Evolutionary conservation across 2,113 vertebrate genomes (phyloP).

Genomic region (Dicerorhinus sumatrensis): DNA sequence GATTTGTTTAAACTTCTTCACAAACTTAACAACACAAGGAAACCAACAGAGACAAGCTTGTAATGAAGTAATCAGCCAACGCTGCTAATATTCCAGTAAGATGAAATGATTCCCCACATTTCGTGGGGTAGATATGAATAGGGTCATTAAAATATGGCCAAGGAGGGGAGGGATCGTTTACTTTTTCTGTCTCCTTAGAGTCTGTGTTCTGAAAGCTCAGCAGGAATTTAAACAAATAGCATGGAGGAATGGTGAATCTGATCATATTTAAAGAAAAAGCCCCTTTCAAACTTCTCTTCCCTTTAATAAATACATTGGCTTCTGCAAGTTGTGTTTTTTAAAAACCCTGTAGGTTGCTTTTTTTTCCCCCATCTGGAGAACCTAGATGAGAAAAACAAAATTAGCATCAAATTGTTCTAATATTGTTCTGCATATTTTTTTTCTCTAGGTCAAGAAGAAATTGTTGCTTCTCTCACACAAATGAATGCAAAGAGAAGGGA

Average conservation of each 20-base stretch:
- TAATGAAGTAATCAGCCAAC: conserved; percentile 58
- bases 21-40: conserved; percentile 68
- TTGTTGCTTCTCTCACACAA: not conserved
- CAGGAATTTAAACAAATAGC: conserved; percentile 78
- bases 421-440: conserved; percentile 19
- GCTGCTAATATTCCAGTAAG: conserved; percentile 49
- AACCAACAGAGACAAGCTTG: conserved; percentile 61
- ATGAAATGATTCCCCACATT: conserved; percentile 56
- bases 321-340: conserved; percentile 34
- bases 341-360: not conserved
- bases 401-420: conserved; percentile 39
- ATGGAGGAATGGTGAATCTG: conserved; percentile 34
- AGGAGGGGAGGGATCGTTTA: conserved; percentile 65
- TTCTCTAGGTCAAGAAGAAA: conserved; percentile 46
- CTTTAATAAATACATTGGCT: conserved; percentile 40
- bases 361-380: not conserved
- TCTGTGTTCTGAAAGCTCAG: conserved; percentile 75
- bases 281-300: conserved; percentile 47
- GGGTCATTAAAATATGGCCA: conserved; percentile 74
- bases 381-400: conserved; percentile 54
- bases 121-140: conserved; percentile 66
- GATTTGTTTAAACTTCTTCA: conserved; percentile 76
- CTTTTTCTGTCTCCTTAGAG: conserved; percentile 80
- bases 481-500: not conserved
- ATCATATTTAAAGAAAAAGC: conserved; percentile 66